Percentiles rank a stretch among this genome's conserved stretches.
Conservation (phyloP, 2,888 invertebrate genomes). For the Brassicogethes aeneus region DNA sequence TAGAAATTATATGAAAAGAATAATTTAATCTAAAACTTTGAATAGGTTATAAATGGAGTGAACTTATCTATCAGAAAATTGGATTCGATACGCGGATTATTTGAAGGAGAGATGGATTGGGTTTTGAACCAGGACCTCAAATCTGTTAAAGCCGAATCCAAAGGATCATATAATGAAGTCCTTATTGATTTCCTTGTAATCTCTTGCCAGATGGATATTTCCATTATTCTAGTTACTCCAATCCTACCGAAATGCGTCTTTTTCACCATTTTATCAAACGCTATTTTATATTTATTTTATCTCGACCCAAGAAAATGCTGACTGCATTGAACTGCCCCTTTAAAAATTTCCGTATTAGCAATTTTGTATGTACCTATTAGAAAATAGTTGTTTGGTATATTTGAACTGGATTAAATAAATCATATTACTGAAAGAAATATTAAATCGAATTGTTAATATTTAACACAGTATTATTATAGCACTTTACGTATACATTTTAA, state of each 20-base stretch:
- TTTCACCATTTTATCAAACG: too few relatives aligned
- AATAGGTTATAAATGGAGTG: conserved; percentile 34
- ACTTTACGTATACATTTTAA: too few relatives aligned
- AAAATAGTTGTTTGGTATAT: too few relatives aligned
- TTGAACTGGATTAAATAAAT: too few relatives aligned
- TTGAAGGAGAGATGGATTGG: conserved; percentile 22
- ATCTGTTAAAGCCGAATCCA: conserved; percentile 29
- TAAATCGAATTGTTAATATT: too few relatives aligned
- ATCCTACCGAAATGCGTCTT: conserved; percentile 9
- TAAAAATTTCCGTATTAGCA: too few relatives aligned
- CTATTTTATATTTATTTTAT: too few relatives aligned
- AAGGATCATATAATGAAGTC: conserved; percentile 33
- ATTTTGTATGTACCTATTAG: too few relatives aligned
- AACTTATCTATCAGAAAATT: conserved; percentile 36
- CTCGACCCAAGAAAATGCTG: too few relatives aligned
- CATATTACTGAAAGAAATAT: too few relatives aligned
- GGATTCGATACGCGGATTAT: conserved; percentile 33
- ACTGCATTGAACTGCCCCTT: too few relatives aligned
- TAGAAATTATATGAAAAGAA: background rate
- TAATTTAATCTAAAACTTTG: conserved; percentile 6
- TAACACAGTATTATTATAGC: too few relatives aligned
- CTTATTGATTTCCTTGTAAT: conserved; percentile 32
- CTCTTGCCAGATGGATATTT: conserved; percentile 26
- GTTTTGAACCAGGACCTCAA: conserved; percentile 22
- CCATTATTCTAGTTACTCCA: conserved; percentile 20